Conservation (phyloP, 2,113 vertebrate genomes). For the Noctilio leporinus region DNA sequence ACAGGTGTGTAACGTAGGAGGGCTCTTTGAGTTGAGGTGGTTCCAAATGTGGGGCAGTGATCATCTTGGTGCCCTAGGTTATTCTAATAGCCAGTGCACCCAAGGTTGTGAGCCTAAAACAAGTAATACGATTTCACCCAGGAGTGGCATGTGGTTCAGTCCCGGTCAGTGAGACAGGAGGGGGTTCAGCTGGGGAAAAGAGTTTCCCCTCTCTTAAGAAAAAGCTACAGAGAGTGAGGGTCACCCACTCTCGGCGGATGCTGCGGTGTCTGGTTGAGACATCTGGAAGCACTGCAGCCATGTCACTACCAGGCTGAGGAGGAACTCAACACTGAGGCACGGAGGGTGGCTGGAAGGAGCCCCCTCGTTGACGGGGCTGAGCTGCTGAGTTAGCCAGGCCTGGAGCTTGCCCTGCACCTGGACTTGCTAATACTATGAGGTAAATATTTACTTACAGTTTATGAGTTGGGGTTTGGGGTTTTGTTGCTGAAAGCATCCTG, state of each 20-base stretch:
- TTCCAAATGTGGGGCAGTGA: neutral
- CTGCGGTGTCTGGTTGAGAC: neutral
- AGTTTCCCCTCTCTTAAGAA: neutral
- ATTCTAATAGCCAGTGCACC: neutral
- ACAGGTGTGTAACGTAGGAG: neutral
- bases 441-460: constrained; percentile 37
- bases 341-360: neutral
- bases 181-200: neutral
- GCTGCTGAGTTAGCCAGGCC: neutral
- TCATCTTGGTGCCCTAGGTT: neutral
- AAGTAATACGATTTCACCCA: neutral
- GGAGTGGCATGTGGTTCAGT: neutral
- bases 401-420: neutral
- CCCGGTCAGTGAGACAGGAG: neutral
- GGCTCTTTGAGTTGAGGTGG: neutral
- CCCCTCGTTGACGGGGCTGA: neutral
- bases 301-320: neutral
- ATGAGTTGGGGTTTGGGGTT: neutral
- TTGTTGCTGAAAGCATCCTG: constrained; percentile 26
- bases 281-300: neutral
- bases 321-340: neutral
- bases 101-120: neutral
- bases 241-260: neutral
- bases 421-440: neutral
- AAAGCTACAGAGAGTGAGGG: neutral